phyloP scores from a whole-genome alignment of 2,888 invertebrate genomes.

The Saturnia japonica region DNA sequence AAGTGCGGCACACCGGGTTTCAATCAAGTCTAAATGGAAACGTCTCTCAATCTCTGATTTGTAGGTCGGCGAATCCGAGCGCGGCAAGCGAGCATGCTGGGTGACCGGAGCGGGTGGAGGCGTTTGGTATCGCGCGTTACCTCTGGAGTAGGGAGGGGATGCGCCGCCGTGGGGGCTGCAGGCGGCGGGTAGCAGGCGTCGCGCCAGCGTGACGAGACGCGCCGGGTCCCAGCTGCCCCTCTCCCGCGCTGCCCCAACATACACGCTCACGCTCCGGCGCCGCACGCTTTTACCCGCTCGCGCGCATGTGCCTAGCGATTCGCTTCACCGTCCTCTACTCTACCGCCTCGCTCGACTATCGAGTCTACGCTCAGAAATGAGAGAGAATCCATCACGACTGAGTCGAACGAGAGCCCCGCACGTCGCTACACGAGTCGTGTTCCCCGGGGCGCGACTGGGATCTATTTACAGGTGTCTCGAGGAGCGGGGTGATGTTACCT shows the following conservation, averaged over 20 bases:
- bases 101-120: conserved; percentile 28
- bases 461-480: conserved; percentile 1
- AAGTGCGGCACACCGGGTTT: conserved; percentile 4
- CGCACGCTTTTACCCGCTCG: conserved; percentile 44
- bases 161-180: conserved; percentile 87
- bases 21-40: neutral
- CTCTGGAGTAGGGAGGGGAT: conserved; percentile 87
- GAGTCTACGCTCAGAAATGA: conserved; percentile 12
- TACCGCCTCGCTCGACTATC: conserved; percentile 12
- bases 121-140: conserved; percentile 63
- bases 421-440: conserved; percentile 10
- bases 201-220: conserved; percentile 77
- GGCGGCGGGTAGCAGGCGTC: conserved; percentile 86
- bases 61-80: conserved; percentile 22
- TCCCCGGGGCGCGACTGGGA: neutral
- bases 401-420: conserved; percentile 10
- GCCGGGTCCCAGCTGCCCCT: conserved; percentile 67
- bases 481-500: conserved; percentile 6
- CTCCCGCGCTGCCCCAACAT: conserved; percentile 75
- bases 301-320: conserved; percentile 61
- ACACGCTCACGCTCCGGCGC: conserved; percentile 69
- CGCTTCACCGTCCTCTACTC: conserved; percentile 37
- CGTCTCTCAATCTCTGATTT: conserved; percentile 10
- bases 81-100: conserved; percentile 21
- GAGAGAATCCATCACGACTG: conserved; percentile 1